Evolutionary conservation across 2,113 vertebrate genomes (phyloP), one percentile per base, ranked within the genome.

Genomic region (Dermatemys mawii): DNA sequence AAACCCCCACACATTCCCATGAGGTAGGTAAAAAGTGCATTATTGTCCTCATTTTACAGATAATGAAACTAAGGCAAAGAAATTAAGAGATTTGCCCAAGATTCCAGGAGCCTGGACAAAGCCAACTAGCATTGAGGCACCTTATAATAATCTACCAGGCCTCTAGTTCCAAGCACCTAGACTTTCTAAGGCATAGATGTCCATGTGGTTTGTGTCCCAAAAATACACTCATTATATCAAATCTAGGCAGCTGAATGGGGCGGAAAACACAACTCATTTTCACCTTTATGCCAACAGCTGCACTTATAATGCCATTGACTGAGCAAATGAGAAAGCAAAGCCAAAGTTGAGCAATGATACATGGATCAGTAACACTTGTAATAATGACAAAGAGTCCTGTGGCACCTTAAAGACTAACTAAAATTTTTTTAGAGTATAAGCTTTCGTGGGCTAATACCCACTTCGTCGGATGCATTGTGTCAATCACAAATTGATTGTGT

Each of bases 1-100:
- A 75, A 83, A 38, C 8, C 35, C 1, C 9, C 13, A 0, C 14
- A 55, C 38, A 9, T 12, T 41, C 0, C 24, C 53, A 5, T 4
- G 6, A 63, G 26, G 22, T 32, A 60, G 8, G 70, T 78, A 38
- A 5, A 57, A 50, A 84, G n/a, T 79, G 5, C 41, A 82, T 29
- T 3, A 32, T 2, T 2, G 2, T 41, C 13, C 38, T 27, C 8
- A 5, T 73, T 32, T 63, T 11, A 49, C 3, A 49, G 11, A 51
- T 70, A 26, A 51, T 2, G 55, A 16, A 90, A 44, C 2, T 8
- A 51, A 86, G 2, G 4, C 5, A 84, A 53, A 80, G 22, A 90
- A 9, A 81, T 26, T 53, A 38, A 88, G 22, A 48, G 67, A 73
- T 46, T 24, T 49, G 8, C 35, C 49, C 8, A 38, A 11, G 16